phyloP scores from a whole-genome alignment of 2,797 vertebrate species.

The Danio aesculapii region DNA sequence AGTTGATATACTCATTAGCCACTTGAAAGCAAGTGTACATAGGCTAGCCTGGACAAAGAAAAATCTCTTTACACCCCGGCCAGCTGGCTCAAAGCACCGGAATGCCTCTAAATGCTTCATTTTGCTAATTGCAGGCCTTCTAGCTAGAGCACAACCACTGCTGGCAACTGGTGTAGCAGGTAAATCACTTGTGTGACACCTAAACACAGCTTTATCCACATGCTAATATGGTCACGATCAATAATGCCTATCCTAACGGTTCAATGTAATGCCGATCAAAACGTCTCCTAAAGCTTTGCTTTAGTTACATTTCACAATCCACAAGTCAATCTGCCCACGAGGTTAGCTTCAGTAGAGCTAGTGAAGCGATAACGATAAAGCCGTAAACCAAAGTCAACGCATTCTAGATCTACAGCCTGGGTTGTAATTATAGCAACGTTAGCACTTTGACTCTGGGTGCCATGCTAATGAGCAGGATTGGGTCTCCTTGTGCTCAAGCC shows the following conservation, averaged over 20 bases:
- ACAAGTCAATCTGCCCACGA: conserved; percentile 22
- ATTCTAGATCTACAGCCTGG: conserved; percentile 16
- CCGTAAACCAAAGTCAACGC: conserved; percentile 31
- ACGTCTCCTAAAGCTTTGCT: conserved; percentile 9
- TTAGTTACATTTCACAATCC: conserved; percentile 5
- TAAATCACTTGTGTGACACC: conserved; percentile 42
- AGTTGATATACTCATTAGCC: not conserved
- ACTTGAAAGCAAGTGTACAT: not conserved
- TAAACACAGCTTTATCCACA: conserved; percentile 21
- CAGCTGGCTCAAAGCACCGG: conserved; percentile 26
- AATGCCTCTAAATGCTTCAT: conserved; percentile 15
- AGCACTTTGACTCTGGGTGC: conserved; percentile 33
- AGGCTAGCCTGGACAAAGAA: not conserved
- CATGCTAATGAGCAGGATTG: conserved; percentile 47
- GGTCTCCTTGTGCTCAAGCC: conserved; percentile 27
- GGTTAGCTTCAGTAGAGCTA: conserved; percentile 24
- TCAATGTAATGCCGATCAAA: not conserved
- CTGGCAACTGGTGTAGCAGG: conserved; percentile 15
- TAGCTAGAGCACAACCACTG: conserved; percentile 17
- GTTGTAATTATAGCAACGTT: conserved; percentile 51
- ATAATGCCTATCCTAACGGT: conserved; percentile 1
- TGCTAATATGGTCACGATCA: not conserved
- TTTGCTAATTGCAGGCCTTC: conserved; percentile 26
- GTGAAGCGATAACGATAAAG: conserved; percentile 6
- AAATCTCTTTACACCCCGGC: not conserved